Base-by-base conservation (phyloP, 2,113 vertebrate species). In the Blennius ocellaris region DNA sequence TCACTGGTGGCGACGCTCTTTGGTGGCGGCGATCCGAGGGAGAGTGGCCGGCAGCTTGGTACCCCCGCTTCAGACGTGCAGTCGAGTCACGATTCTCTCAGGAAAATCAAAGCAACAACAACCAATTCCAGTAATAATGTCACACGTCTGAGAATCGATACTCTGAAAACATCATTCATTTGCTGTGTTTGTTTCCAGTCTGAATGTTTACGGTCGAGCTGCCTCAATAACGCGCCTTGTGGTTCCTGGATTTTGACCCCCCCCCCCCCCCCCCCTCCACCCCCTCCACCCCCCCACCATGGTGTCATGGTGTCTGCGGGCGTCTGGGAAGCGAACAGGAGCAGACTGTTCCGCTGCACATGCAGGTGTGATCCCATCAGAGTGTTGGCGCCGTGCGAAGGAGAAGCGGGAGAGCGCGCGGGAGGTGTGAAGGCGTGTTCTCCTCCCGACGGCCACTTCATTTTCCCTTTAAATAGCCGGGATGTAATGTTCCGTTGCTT, bases 301-400 rank as follows among this genome's bases (percentile, higher is more conserved):
- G n/a, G n/a, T 64, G 66, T 73, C 75, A 77, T 76, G 41, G 8
- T 81, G 82, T 72, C 69, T 56, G 21, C 21, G 21, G 21, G 21
- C 21, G 21, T 30, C 21, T 30, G 21, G 21, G 21, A 30, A 30
- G 21, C 21, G 21, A 81, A 60, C 70, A 60, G 70, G 81, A 82
- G 73, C 83, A 79, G 73, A 39, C 79, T 75, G 54, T 76, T 70
- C 80, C 66, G 57, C 71, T 77, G 73, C 9, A 11, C 72, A 65
- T 61, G 72, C 81, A 88, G 82, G 85, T 89, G 83, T 76, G 81
- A 90, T 82, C 71, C 86, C 63, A 68, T 81, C 81, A 50, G 51
- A 60, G 49, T 68, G 88, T 69, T 66, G 69, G 76, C 67, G 88
- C 2, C 21, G 21, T 64, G 83, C 79, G 74, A 83, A 69, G 38